These are phyloP conservation scores for Stenchaetothrips biformis DNA, from an alignment of 2,888 invertebrate species.

Conservation along the genomic window DNA sequence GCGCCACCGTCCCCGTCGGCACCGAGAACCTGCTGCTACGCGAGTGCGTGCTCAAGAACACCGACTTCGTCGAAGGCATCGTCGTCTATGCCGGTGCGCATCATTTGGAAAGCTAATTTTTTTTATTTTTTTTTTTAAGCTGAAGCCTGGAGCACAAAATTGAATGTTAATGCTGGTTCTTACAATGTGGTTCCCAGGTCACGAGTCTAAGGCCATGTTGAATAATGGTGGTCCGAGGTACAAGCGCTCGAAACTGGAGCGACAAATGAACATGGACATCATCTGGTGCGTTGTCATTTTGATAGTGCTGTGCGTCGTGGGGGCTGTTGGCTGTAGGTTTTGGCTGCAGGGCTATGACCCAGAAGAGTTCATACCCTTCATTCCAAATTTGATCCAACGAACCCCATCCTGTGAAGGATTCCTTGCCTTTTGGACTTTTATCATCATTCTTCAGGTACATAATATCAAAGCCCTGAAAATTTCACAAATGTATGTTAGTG, in stretches of 20 bases:
- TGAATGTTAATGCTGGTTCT: too few species aligned
- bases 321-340: conserved; percentile 83
- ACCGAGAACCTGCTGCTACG: conserved; percentile 88
- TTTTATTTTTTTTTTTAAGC: neutral
- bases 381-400: conserved; percentile 33
- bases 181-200: conserved; percentile 54
- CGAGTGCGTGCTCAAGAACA: conserved; percentile 93
- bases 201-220: conserved; percentile 96
- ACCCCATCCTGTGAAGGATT: conserved; percentile 66
- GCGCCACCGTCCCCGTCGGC: conserved; percentile 71
- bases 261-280: conserved; percentile 91
- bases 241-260: conserved; percentile 87
- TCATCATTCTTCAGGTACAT: conserved; percentile 84
- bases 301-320: conserved; percentile 81
- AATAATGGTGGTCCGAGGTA: conserved; percentile 94
- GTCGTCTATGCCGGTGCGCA: conserved; percentile 82
- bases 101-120: conserved; percentile 26
- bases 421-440: conserved; percentile 89
- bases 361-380: conserved; percentile 51
- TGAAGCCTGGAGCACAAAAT: too few species aligned
- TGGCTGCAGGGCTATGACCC: conserved; percentile 64
- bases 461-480: neutral
- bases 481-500: neutral
- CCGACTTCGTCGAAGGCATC: conserved; percentile 93
- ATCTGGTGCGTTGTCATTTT: conserved; percentile 94